Conservation (phyloP, 2,888 invertebrate species). For the Melieria omissa region DNA sequence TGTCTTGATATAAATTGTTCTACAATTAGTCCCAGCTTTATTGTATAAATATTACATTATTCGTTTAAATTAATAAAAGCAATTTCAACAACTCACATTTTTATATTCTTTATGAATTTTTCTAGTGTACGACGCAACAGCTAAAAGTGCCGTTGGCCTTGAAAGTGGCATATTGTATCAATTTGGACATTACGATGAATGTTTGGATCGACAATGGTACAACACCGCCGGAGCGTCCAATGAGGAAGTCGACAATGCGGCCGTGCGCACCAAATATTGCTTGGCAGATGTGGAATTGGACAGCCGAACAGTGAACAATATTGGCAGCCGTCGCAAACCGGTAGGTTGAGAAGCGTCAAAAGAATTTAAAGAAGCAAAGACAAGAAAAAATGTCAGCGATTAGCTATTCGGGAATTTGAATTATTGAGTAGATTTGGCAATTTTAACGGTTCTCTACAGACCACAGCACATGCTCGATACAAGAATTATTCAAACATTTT, state of each 20-base stretch:
- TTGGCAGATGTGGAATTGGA: constrained; percentile 70
- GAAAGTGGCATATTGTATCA: constrained; percentile 77
- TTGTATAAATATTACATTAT: not conserved
- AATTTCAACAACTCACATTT: too few species aligned
- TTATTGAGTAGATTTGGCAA: too few species aligned
- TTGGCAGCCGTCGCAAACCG: constrained; percentile 47
- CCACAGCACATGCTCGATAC: too few species aligned
- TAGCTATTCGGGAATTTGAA: too few species aligned
- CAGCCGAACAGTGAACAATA: constrained; percentile 47
- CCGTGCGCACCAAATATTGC: constrained; percentile 71
- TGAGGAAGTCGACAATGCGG: not conserved
- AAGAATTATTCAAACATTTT: too few species aligned
- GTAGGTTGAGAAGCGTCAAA: constrained; percentile 23
- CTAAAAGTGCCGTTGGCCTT: constrained; percentile 76
- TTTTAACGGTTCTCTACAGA: too few species aligned
- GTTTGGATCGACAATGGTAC: constrained; percentile 68
- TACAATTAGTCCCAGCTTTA: not conserved
- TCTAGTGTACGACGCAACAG: constrained; percentile 79
- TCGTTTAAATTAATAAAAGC: too few species aligned
- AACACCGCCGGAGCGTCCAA: constrained; percentile 4
- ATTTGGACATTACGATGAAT: constrained; percentile 81
- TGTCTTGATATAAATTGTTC: too few species aligned
- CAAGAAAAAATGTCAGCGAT: too few species aligned
- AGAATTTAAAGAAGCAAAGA: too few species aligned
- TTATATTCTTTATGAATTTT: constrained; percentile 27